phyloP scores from a whole-genome alignment of 2,113 vertebrate genomes.

The Trinectes maculatus region DNA sequence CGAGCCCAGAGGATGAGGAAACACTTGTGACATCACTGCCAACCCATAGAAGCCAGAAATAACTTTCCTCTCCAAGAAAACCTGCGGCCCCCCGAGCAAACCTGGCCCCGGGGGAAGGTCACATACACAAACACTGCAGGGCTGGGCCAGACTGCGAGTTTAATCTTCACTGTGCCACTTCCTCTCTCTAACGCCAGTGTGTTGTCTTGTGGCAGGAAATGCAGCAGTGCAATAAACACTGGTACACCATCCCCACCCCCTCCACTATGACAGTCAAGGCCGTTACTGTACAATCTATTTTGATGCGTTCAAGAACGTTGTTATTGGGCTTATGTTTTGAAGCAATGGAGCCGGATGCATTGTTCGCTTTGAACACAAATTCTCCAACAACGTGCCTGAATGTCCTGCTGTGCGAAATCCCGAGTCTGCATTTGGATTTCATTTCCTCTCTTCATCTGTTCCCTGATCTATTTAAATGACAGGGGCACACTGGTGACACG shows the following conservation, averaged over 20 bases:
- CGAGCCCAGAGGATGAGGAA: conserved; percentile 73
- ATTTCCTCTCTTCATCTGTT: conserved; percentile 67
- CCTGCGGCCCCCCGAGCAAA: conserved; percentile 38
- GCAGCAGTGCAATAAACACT: conserved; percentile 26
- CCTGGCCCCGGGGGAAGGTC: conserved; percentile 45
- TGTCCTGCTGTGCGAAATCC: conserved; percentile 57
- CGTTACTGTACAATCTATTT: neutral
- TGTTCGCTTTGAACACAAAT: conserved; percentile 37
- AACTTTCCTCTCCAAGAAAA: conserved; percentile 68
- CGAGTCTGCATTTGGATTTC: conserved; percentile 55
- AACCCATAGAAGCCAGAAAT: conserved; percentile 66
- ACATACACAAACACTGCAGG: conserved; percentile 45
- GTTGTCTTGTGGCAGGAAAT: conserved; percentile 40
- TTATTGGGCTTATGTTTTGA: conserved; percentile 5
- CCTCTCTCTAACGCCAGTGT: conserved; percentile 25
- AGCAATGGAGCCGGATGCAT: conserved; percentile 11
- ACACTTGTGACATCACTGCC: conserved; percentile 74
- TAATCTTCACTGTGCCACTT: conserved; percentile 48
- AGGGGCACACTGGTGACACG: conserved; percentile 60
- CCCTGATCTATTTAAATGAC: conserved; percentile 60
- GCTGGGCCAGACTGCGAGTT: conserved; percentile 21
- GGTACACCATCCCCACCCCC: neutral
- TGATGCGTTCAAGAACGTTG: conserved; percentile 25
- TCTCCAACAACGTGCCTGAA: conserved; percentile 38
- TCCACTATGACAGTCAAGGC: neutral